Base-by-base conservation (phyloP, 2,888 invertebrate species). In the Cryptus armator region DNA sequence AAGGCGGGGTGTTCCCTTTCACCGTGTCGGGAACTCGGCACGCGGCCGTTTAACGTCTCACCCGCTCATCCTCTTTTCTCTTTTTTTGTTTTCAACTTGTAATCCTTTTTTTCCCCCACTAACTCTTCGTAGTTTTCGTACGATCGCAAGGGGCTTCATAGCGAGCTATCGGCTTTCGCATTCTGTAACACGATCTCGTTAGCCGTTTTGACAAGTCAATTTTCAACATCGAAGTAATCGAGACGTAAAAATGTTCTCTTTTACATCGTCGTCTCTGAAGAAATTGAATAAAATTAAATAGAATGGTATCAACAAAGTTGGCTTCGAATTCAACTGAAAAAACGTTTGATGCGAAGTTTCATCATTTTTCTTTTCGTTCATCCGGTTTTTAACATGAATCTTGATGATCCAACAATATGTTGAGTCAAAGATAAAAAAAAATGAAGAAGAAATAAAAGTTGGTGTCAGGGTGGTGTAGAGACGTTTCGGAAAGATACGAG, bases 1-100 rank as follows among this genome's bases (percentile, higher is more conserved):
- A 92, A 92, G 91, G 91, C 91, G 90, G 78, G 75, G 78, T 85
- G 91, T 89, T 89, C 91, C 89, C 90, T 91, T 91, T 90, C 91
- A 89, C 87, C 81, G 85, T 79, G 85, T 32, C 14, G 59, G 87
- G 78, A 81, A 82, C 74, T 74, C 78, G 84, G 84, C 84, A 85
- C 84, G 86, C 88, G 89, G 85, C 88, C 90, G 88, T 90, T 91
- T 90, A 91, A 90, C 89, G 88, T 88, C 87, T 84, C 83, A 81
- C 84, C 84, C 81, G 81, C 78, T 53, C 10, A 9, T 66, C 37
- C 67, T 44, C n/a, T 37, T 48, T 19, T 10, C 46, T 66, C 29
- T 64, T 70, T 70, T 37, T 48, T 44, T 71, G 51, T 32, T 64
- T 53, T 62, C 29, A 12, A 48, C 48, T 62, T 62, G 24, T 59